Base-by-base conservation (phyloP, 2,888 invertebrate species). In the Conomelus anceps region DNA sequence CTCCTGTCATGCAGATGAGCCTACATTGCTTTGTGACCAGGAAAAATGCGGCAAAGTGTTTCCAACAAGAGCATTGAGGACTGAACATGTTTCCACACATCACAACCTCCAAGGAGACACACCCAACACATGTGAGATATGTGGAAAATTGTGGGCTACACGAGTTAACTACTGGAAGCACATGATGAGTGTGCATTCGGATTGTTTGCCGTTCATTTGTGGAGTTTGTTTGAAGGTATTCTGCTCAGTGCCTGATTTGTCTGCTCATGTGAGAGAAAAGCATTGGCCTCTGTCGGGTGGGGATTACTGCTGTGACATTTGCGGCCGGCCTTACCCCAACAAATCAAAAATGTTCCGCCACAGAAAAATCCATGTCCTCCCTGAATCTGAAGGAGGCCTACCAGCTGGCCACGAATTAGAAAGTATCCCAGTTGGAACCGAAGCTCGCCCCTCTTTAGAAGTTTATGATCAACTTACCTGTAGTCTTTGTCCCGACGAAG, bases 141-240 rank as follows among this genome's bases (percentile, higher is more conserved):
- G 94, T 89, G 94, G 94, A 0, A 94, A 94, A 91, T 91, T 94
- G 85, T 94, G 94, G 94, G 93, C 93, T 84, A 94, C 93, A 85
- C 93, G 94, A n/a, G 94, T 94, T 6, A 94, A 94, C 91, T 94
- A 94, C 91, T 94, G 94, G 93, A 94, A 94, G 89, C 94, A 94
- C 89, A 94, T 94, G 89, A 94, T 94, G 94, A 94, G 94, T 11
- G 94, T 94, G 0, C 94, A 94, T 90, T 92, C 94, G 3, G 94
- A 94, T 87, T 94, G 93, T 23, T 93, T 94, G 29, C 94, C 94
- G 1, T 92, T 94, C 34, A 93, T 94, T 4, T 94, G 94, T 90
- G 94, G 94, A 1, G 94, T 94, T 29, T 94, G 94, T 89, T 92
- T 94, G 6, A 94, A 94, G 92, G 93, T 94, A 34, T 94, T 94